phyloP scores from a whole-genome alignment of 2,113 vertebrate genomes.

The Trematocara nigrifrons region DNA sequence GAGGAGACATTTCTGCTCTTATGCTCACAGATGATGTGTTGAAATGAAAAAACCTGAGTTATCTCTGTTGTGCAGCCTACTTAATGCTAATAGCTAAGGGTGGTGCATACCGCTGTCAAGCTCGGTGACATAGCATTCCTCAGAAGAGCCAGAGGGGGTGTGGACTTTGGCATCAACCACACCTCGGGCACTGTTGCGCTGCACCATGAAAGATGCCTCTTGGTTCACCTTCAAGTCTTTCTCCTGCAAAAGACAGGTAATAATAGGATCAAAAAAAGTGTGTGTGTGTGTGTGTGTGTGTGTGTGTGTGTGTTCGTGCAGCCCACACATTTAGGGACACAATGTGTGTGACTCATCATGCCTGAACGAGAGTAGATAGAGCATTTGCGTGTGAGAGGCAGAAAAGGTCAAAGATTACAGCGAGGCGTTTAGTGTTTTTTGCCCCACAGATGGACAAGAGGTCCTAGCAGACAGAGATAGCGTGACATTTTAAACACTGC shows the following conservation, averaged over 20 bases:
- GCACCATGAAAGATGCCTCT: slow-evolving; percentile 89
- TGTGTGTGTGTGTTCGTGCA: background rate
- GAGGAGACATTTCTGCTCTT: background rate
- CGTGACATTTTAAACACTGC: slow-evolving; percentile 40
- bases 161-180: slow-evolving; percentile 90
- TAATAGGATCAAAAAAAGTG: background rate
- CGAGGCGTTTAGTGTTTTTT: slow-evolving; percentile 46
- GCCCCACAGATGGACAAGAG: background rate
- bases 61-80: background rate
- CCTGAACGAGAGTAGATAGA: slow-evolving; percentile 44
- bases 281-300: background rate
- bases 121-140: slow-evolving; percentile 91
- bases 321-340: slow-evolving; percentile 10
- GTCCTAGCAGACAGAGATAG: slow-evolving; percentile 16
- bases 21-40: background rate
- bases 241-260: slow-evolving; percentile 72
- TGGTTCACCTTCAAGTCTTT: slow-evolving; percentile 90
- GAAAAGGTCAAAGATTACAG: slow-evolving; percentile 52
- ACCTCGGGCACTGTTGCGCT: slow-evolving; percentile 85
- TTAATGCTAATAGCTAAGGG: background rate
- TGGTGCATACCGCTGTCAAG: slow-evolving; percentile 82
- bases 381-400: slow-evolving; percentile 19
- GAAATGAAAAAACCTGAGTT: background rate
- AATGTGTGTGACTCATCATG: slow-evolving; percentile 40
- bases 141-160: slow-evolving; percentile 83